Conservation (phyloP, 2,797 vertebrate species). For the Paguma larvata region DNA sequence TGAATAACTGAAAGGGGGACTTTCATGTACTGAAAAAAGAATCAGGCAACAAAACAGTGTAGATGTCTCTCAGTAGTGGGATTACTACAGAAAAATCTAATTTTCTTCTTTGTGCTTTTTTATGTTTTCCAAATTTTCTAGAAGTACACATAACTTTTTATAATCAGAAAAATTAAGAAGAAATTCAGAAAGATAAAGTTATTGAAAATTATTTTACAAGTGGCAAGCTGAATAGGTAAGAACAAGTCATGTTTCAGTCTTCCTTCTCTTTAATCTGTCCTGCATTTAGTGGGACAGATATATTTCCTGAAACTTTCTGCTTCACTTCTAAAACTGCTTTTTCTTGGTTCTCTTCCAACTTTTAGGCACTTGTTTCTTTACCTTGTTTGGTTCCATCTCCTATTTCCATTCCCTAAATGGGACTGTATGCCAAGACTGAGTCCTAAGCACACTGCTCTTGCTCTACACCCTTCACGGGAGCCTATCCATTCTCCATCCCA, state of each 20-base stretch:
- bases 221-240: background rate
- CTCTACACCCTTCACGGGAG: background rate
- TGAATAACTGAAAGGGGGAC: background rate
- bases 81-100: background rate
- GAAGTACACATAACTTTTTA: background rate
- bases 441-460: background rate
- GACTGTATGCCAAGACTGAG: background rate
- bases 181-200: slow-evolving; percentile 33
- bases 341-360: slow-evolving; percentile 31
- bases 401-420: background rate
- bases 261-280: background rate
- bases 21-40: background rate
- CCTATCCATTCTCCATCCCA: background rate
- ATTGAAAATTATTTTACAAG: slow-evolving; percentile 43
- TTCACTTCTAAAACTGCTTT: slow-evolving; percentile 38
- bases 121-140: slow-evolving; percentile 39
- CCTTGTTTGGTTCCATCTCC: slow-evolving; percentile 31
- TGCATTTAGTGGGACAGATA: background rate
- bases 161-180: background rate
- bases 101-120: slow-evolving; percentile 2
- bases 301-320: background rate
- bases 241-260: background rate
- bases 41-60: slow-evolving; percentile 4
- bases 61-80: background rate
- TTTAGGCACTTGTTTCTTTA: background rate